A percentile compares a stretch with the other conserved stretches of the same genome.
phyloP scores from a whole-genome alignment of 2,113 vertebrate genomes.

The Istiophorus platypterus region DNA sequence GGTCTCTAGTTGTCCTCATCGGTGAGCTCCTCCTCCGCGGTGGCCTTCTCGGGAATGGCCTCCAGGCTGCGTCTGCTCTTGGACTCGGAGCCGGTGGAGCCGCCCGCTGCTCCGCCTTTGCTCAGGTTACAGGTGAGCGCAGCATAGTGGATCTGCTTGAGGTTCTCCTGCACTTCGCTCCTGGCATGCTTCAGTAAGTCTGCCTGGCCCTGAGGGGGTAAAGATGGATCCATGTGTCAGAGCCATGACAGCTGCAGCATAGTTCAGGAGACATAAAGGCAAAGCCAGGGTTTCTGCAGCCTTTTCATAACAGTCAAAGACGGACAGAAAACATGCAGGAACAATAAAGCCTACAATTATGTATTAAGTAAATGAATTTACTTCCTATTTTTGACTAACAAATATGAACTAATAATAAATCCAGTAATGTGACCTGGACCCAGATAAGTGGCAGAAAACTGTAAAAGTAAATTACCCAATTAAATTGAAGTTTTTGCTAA shows the following conservation, averaged over 20 bases:
- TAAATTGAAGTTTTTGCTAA: no score
- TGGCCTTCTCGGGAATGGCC: slow-evolving; percentile 90
- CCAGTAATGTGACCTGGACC: no score
- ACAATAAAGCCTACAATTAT: no score
- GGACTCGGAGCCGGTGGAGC: slow-evolving; percentile 72
- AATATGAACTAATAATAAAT: no score
- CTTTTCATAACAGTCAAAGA: no score
- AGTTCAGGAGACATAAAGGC: not conserved
- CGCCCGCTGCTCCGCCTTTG: slow-evolving; percentile 81
- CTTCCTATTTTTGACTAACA: no score
- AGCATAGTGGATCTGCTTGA: slow-evolving; percentile 97
- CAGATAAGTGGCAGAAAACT: no score
- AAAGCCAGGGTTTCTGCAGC: not conserved
- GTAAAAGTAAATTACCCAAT: no score
- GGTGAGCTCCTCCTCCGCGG: slow-evolving; percentile 84
- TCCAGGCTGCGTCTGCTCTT: slow-evolving; percentile 88
- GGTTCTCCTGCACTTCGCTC: slow-evolving; percentile 93
- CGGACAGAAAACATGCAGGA: no score
- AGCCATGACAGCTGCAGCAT: no score
- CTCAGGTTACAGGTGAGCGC: slow-evolving; percentile 91
- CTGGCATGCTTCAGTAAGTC: slow-evolving; percentile 96
- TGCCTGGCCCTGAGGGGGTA: slow-evolving; percentile 90
- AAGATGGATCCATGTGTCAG: slow-evolving; percentile 2
- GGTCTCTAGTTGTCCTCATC: slow-evolving; percentile 83
- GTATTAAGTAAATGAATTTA: no score